Conservation (phyloP, 1,140 invertebrate species). For the Sipha flava region DNA sequence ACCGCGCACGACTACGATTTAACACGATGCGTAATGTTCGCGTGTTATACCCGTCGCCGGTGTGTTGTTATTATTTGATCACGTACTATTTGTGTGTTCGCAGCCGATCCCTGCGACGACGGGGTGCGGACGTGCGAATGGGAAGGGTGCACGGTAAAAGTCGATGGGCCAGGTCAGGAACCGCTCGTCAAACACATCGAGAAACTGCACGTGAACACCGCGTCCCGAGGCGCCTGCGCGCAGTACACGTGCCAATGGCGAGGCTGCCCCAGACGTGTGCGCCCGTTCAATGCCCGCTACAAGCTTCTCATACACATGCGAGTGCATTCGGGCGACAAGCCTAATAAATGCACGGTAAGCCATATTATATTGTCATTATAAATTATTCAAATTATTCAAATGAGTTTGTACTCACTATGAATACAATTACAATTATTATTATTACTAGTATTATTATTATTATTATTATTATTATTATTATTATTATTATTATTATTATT, state of each 20-base stretch:
- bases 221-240: conserved; percentile 46
- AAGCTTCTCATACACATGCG: conserved; percentile 94
- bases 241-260: conserved; percentile 90
- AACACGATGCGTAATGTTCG: no score
- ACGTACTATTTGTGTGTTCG: no score
- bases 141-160: conserved; percentile 77
- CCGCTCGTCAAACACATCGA: conserved; percentile 84
- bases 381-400: no score
- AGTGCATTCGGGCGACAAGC: conserved; percentile 91
- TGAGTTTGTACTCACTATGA: no score
- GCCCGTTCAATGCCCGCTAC: conserved; percentile 92
- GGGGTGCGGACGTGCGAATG: conserved; percentile 50
- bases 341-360: conserved; percentile 92
- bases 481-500: no score
- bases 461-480: no score
- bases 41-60: no score
- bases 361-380: no score
- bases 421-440: no score
- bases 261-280: conserved; percentile 69
- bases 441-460: no score
- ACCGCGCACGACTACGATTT: no score
- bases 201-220: conserved; percentile 70
- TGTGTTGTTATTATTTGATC: background rate
- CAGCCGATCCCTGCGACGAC: conserved; percentile 31
- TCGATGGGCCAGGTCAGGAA: conserved; percentile 65